These are phyloP conservation scores for Ochropacha duplaris DNA, from an alignment of 2,888 invertebrate genomes.

Conservation along the genomic window DNA sequence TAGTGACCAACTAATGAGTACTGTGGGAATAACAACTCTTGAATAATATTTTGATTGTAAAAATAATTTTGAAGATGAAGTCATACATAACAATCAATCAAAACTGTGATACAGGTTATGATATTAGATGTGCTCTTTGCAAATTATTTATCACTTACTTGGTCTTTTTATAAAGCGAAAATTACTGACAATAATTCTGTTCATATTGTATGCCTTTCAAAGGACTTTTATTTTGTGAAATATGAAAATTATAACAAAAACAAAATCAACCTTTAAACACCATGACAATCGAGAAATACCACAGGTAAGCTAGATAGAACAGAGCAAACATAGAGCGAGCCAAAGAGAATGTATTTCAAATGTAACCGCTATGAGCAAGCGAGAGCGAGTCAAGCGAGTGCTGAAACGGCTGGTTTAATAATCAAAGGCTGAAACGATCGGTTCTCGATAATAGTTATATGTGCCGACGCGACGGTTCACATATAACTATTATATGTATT, in stretches of 20 bases:
- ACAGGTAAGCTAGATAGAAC: no score
- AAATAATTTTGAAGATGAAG: constrained; percentile 43
- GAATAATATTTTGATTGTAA: constrained; percentile 18
- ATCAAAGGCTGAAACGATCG: no score
- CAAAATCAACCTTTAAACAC: constrained; percentile 76
- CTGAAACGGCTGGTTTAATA: no score
- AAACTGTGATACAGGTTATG: constrained; percentile 42
- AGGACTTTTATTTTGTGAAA: constrained; percentile 39
- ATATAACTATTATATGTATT: no score
- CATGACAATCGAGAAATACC: constrained; percentile 60
- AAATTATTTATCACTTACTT: constrained; percentile 53
- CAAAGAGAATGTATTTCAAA: no score
- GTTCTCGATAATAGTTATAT: no score
- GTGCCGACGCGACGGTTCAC: no score
- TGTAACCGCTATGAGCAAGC: no score
- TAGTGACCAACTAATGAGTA: no score
- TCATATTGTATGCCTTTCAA: constrained; percentile 55
- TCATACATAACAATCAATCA: constrained; percentile 59
- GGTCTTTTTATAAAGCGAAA: constrained; percentile 70
- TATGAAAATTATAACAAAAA: constrained; percentile 66
- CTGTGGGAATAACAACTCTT: not conserved
- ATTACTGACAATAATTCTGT: constrained; percentile 66
- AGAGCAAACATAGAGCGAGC: no score
- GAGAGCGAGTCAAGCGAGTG: no score
- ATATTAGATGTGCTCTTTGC: constrained; percentile 18